Conservation (phyloP, 2,888 invertebrate genomes). For the Pandemis cinnamomeana region DNA sequence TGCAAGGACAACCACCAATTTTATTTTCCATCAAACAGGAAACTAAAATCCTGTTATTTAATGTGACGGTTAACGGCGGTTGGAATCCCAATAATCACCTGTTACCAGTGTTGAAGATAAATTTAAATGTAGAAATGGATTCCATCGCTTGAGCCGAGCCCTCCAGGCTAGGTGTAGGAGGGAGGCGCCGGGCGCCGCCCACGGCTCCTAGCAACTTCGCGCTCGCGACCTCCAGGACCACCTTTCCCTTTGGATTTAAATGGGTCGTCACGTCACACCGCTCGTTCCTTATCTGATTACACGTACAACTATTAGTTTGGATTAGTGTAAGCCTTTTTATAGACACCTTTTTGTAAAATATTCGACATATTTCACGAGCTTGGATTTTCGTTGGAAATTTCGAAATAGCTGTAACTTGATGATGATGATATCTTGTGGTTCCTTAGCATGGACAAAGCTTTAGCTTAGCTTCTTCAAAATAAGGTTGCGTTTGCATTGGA, state of each 20-base stretch:
- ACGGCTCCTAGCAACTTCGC: slow-evolving; percentile 50
- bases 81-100: slow-evolving; percentile 4
- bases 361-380: neutral
- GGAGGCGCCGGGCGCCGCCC: slow-evolving; percentile 59
- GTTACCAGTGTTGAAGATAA: neutral
- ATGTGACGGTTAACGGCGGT: neutral
- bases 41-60: neutral
- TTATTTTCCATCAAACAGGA: neutral
- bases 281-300: slow-evolving; percentile 39
- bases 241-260: slow-evolving; percentile 44
- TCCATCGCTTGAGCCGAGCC: slow-evolving; percentile 18
- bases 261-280: slow-evolving; percentile 43
- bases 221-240: slow-evolving; percentile 38
- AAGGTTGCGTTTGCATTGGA: neutral
- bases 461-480: neutral
- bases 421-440: no score
- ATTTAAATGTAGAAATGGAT: slow-evolving; percentile 3
- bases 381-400: neutral
- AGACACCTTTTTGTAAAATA: slow-evolving; percentile 14
- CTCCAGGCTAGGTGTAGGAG: slow-evolving; percentile 42
- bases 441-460: no score
- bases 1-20: neutral
- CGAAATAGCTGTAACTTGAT: no score
- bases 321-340: slow-evolving; percentile 20
- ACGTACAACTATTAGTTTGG: slow-evolving; percentile 34